A percentile compares a stretch with the other conserved stretches of the same genome.
Evolutionary conservation across 1,140 invertebrate genomes (phyloP).

Genomic region (Lysiphlebus fabarum): DNA sequence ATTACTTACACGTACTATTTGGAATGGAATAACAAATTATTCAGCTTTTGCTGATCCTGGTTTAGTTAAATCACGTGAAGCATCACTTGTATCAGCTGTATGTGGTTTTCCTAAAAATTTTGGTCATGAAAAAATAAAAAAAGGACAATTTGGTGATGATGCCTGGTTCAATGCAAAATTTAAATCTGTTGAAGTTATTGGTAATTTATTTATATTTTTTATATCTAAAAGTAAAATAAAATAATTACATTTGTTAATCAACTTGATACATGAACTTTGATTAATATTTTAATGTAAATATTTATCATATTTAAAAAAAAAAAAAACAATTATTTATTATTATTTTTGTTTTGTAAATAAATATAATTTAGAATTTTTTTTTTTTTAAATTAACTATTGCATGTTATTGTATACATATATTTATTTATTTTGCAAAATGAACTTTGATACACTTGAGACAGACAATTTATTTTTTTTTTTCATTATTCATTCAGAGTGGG

Average conservation of each 20-base stretch:
- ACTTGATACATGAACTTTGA: background rate
- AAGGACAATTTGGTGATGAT: slow-evolving; percentile 94
- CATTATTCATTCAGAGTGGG: too few relatives aligned
- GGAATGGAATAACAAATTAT: slow-evolving; percentile 71
- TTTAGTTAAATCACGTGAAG: slow-evolving; percentile 63
- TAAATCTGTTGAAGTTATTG: slow-evolving; percentile 86
- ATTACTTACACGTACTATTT: slow-evolving; percentile 71
- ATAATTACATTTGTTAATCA: background rate
- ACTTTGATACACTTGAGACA: too few relatives aligned
- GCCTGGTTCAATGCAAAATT: slow-evolving; percentile 90
- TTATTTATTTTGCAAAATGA: too few relatives aligned
- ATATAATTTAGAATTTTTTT: too few relatives aligned
- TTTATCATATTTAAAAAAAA: too few relatives aligned
- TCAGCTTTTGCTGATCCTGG: slow-evolving; percentile 65
- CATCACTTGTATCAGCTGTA: slow-evolving; percentile 78
- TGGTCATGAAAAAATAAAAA: slow-evolving; percentile 69
- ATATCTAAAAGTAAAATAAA: background rate
- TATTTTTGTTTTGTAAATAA: too few relatives aligned
- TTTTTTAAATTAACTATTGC: too few relatives aligned
- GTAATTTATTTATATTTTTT: slow-evolving; percentile 51
- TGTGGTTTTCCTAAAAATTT: slow-evolving; percentile 91
- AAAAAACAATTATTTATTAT: too few relatives aligned
- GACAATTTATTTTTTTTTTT: too few relatives aligned
- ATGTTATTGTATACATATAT: too few relatives aligned
- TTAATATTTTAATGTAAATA: too few relatives aligned